Base-by-base conservation (phyloP, 2,113 vertebrate species). In the Spilogale gracilis region DNA sequence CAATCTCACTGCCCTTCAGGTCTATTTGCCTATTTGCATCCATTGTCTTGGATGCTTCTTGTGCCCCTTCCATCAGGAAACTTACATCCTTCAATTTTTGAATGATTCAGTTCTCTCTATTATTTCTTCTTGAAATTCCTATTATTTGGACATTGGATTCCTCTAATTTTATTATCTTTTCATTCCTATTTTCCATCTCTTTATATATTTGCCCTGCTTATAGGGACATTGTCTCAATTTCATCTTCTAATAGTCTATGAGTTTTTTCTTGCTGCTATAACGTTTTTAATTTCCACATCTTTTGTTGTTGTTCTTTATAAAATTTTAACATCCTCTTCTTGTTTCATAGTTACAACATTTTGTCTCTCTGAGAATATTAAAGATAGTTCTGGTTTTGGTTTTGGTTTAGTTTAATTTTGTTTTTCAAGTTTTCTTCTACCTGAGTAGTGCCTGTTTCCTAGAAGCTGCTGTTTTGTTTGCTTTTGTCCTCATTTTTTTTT, bases 221-320 rank as follows among this genome's bases (percentile, higher is more conserved):
- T 8, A 65, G 45, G 23, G 10, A n/a, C 50, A 86, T 30, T 91
- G 27, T 9, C 30, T 93, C 27, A 63, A 38, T 89, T 81, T 92
- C 60, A 71, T 58, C 20, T 94, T 81, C n/a, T 32, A 96, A 60
- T 61, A 48, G 45, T 89, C 25, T 58, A 54, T 4, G 30, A 82
- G 50, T 9, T 48, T 93, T 78, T 61, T 3, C 6, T 13, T n/a
- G 43, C 0, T 14, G 20, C 30, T 86, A 82, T 25, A 7, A 20
- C 67, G 21, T 25, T 95, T 89, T 91, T 83, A 73, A 90, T 71
- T 82, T 92, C 63, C 18, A 89, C 74, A 87, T 85, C 10, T 30
- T 79, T 76, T 48, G 32, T 69, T n/a, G 65, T 76, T 61, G 4
- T 85, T 81, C 21, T 94, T 85, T 81, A 61, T 30, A 93, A 56